Base-by-base conservation (phyloP, 2,113 vertebrate species). In the Engystomops pustulosus region DNA sequence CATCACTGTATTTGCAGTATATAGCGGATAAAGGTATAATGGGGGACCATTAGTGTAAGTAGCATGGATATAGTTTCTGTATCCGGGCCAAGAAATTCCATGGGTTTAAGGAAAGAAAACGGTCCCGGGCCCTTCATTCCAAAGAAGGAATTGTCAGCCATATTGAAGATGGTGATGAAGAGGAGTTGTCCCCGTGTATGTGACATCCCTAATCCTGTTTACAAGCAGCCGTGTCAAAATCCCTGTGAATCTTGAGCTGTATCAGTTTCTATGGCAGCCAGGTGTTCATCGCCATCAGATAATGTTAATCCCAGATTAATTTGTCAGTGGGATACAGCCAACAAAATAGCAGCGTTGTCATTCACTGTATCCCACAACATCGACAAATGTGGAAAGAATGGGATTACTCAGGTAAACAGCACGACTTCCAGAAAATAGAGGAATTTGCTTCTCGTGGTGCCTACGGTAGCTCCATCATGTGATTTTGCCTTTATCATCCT, bases 251-350 rank as follows among this genome's bases (percentile, higher is more conserved):
- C 69, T 78, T 65, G 74, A 79, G 38, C 49, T 84, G 80, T 83
- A 81, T 90, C 88, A 77, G 86, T 92, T 90, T 84, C 88, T 49
- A 6, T 88, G 80, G 87, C 88, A 89, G 85, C 88, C 38, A 74
- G 80, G 86, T 89, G 74, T 91, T 90, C 87, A 81, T 87, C 87
- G 85, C 80, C 76, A 62, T 91, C 88, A 94, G 67, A 87, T 14
- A 18, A 83, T 55, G 20, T 79, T 94, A 91, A 94, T 91, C 90
- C 86, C 87, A 88, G 89, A 88, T 87, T 86, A 58, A 75, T 89
- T 89, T 89, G 76, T 86, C 84, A 81, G 72, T 68, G 86, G 85
- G 69, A 89, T 80, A 72, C 86, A 79, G 77, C 15, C 83, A 83
- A 15, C 53, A 88, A 86, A 85, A 88, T 67, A 87, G 90, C 0